Base-by-base conservation (phyloP, 2,888 invertebrate genomes). In the Drosophila flavopinicola region DNA sequence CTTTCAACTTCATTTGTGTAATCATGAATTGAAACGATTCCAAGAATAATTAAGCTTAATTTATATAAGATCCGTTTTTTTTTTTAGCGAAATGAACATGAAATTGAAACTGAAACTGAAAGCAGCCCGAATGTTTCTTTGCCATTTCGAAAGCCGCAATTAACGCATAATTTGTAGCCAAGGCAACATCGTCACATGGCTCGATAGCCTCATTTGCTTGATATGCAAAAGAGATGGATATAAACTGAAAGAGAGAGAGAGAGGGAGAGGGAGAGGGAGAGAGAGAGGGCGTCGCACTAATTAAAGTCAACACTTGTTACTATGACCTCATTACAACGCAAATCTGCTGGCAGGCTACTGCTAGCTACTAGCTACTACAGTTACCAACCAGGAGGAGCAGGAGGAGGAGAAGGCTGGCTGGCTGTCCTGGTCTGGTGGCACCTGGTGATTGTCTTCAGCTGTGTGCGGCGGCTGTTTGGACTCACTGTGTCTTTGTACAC, bases 221-320 rank as follows among this genome's bases (percentile, higher is more conserved):
- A 41, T 58, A 64, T 49, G 74, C 60, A 56, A 64, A 54, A 33
- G 30, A 47, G 13, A 45, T 32, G 41, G 11, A 45, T 25, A 33
- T 27, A n/a, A 42, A 52, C 35, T 20, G 42, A 13, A 25, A 37
- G 17, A 11, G 58, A 20, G 45, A 6, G 33, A 23, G 37, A 23
- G 54, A 6, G 3, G 20, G 9, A 10, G 37, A 1, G 27, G 1
- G 6, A 1, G 23, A 0, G 17, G 0, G 2, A 13, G 41, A 32
- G 13, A 9, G 35, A 6, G 29, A 10, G 49, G n/a, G 48, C 39
- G 64, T 64, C 60, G 58, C 77, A 71, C 85, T 83, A 83, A 83
- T 83, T 83, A 83, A 83, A 83, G 83, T 82, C 85, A 86, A 83
- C 86, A 86, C 83, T 84, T 73, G 82, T 71, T 71, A 73, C 68